These are phyloP conservation scores for Schlechtendalia chinensis DNA, from an alignment of 1,140 invertebrate genomes.

Conservation along the genomic window DNA sequence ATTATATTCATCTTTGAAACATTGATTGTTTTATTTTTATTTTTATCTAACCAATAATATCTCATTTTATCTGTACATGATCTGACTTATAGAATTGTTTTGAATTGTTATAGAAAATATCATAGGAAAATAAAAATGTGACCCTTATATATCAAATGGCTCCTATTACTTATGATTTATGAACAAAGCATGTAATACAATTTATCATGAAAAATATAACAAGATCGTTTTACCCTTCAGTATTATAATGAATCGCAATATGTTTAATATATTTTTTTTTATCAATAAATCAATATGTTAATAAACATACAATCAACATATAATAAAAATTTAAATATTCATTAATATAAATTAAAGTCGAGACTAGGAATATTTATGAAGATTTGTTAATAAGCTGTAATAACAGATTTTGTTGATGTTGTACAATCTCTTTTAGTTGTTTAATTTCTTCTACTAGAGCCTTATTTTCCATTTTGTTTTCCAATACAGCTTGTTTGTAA, in stretches of 20 bases:
- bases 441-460: conserved; percentile 46
- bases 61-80: not conserved
- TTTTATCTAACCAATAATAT: not conserved
- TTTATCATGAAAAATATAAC: conserved; percentile 44
- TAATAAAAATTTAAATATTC: conserved; percentile 11
- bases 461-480: conserved; percentile 50
- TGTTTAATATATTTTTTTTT: conserved; percentile 1
- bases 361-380: conserved; percentile 16
- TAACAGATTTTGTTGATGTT: conserved; percentile 42
- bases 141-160: conserved; percentile 1
- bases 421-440: conserved; percentile 48
- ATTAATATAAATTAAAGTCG: conserved; percentile 7
- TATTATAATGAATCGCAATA: conserved; percentile 39
- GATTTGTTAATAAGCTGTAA: conserved; percentile 43
- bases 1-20: no score
- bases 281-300: conserved; percentile 12
- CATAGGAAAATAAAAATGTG: conserved; percentile 7
- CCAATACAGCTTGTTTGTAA: conserved; percentile 43
- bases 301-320: not conserved
- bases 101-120: not conserved
- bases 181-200: conserved; percentile 55
- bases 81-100: conserved; percentile 3
- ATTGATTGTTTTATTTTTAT: not conserved
- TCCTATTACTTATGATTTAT: conserved; percentile 10
- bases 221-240: conserved; percentile 34